Evolutionary conservation across 2,797 vertebrate species (phyloP), one percentile per base, ranked within the genome.

Genomic region (Ctenopoma multispine): DNA sequence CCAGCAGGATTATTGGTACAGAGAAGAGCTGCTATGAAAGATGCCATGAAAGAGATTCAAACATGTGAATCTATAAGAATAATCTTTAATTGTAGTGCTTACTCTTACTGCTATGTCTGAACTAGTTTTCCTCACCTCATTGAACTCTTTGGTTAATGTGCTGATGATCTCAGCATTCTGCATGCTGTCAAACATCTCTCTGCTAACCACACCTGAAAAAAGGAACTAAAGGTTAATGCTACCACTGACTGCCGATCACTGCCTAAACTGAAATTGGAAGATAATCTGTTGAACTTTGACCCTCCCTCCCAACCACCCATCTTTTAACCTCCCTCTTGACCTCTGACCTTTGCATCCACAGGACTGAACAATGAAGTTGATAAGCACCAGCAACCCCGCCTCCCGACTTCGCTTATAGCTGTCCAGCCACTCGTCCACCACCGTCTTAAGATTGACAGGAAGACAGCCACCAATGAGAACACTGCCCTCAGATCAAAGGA

Each of bases 351-450:
- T 95, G 90, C 96, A 98, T 75, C 97, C 96, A 9, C 96, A 96
- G 87, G 94, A 95, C 70, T 82, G 90, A 74, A 96, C 87, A 75
- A 97, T 85, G 80, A 97, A 97, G 93, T 97, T 98, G 85, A 96
- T 62, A 38, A 98, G 94, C 73, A 95, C 95, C 79, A 96, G 87
- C 67, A 97, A 89, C 9, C 93, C 96, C 2, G 43, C 50, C 79
- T 95, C 89, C 7, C 56, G 91, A 82, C 94, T 93, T 67, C 64
- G 85, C 77, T 95, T 96, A 93, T 98, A 98, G 88, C 80, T 87
- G 56, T 97, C 96, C 80, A 98, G 87, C 97, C 96, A 98, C 48
- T 98, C 96, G 1, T 96, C 96, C 49, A 97, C 94, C 84, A 98
- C 82, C 0, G 94, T 85, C 97, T 98, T 63, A 1, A n/a, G 60